phyloP scores from a whole-genome alignment of 2,888 invertebrate species.

The Euclidia mi region DNA sequence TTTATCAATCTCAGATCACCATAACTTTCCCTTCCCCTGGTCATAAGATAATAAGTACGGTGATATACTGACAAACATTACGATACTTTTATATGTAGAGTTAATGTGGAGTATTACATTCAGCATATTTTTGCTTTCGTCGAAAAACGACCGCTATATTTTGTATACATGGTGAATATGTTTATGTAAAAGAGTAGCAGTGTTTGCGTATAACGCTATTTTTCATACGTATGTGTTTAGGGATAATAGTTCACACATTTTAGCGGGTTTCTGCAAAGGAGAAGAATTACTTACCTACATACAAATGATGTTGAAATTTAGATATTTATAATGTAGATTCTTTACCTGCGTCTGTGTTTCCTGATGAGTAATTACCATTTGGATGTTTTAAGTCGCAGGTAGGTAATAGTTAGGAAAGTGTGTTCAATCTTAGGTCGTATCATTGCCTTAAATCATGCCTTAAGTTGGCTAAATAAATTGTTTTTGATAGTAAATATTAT shows the following conservation, averaged over 20 bases:
- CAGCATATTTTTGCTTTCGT: conserved; percentile 23
- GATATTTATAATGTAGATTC: too few species aligned
- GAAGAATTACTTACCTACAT: not conserved
- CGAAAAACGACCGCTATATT: conserved; percentile 40
- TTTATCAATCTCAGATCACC: conserved; percentile 6
- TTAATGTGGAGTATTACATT: conserved; percentile 42
- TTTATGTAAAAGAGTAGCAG: conserved; percentile 7
- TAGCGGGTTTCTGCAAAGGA: not conserved
- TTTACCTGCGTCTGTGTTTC: too few species aligned
- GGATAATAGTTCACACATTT: conserved; percentile 6
- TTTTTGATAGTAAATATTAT: too few species aligned
- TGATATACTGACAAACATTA: conserved; percentile 25
- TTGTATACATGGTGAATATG: conserved; percentile 31
- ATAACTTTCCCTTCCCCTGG: not conserved
- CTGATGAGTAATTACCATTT: too few species aligned
- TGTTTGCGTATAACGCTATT: not conserved
- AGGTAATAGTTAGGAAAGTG: too few species aligned
- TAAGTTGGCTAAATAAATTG: too few species aligned
- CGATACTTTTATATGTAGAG: conserved; percentile 36
- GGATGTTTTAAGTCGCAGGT: too few species aligned
- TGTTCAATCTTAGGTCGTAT: too few species aligned
- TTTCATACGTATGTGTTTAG: not conserved
- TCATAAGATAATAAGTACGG: conserved; percentile 6
- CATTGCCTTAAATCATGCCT: too few species aligned
- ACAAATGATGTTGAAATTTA: not conserved